phyloP scores from a whole-genome alignment of 2,113 vertebrate genomes.

The Laticauda laticaudata region DNA sequence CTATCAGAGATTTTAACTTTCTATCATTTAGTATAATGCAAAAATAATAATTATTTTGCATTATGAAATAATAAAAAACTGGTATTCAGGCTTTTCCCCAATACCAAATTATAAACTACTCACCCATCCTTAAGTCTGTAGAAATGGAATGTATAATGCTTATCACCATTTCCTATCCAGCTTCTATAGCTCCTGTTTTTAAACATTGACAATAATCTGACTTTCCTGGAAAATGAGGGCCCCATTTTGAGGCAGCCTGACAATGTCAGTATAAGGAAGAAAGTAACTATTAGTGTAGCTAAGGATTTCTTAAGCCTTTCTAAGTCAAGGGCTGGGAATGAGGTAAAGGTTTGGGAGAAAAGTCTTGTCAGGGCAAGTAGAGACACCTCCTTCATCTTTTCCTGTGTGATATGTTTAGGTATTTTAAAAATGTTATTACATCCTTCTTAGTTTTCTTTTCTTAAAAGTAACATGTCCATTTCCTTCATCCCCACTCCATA shows the following conservation, averaged over 20 bases:
- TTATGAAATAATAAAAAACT: no score
- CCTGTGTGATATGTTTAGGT: background rate
- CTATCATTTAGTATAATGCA: no score
- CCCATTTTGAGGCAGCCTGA: background rate
- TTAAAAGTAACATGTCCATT: background rate
- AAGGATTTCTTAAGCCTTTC: background rate
- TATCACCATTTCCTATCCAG: no score
- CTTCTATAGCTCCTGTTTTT: no score
- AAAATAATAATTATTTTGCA: no score
- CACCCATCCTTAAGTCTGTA: background rate
- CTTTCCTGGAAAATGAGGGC: background rate
- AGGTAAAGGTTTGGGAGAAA: background rate
- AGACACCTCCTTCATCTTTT: background rate
- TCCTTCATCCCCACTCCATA: background rate
- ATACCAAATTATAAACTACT: background rate
- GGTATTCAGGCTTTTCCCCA: no score
- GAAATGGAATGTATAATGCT: background rate
- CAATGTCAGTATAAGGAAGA: background rate
- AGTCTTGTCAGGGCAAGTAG: background rate
- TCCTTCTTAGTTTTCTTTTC: background rate
- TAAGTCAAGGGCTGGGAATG: background rate
- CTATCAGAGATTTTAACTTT: no score
- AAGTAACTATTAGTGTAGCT: background rate
- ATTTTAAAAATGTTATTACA: background rate
- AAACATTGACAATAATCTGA: no score